Percentiles rank a stretch among this genome's conserved stretches.
These are phyloP conservation scores for Chaetodon trifascialis DNA, from an alignment of 2,113 vertebrate species.

Conservation along the genomic window DNA sequence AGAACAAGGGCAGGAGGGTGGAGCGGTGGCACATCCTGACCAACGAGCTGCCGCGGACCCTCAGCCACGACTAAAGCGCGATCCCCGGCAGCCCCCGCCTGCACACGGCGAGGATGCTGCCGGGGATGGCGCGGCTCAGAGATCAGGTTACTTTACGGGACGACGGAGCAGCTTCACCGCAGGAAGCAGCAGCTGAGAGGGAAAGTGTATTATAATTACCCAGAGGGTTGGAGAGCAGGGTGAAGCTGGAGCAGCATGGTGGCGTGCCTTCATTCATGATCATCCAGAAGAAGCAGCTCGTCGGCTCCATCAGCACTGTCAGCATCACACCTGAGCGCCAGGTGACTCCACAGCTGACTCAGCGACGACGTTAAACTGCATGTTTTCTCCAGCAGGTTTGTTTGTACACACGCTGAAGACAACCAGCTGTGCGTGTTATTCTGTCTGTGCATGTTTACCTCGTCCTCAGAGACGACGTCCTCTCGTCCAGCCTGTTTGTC, in stretches of 20 bases:
- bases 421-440: no score
- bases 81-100: no score
- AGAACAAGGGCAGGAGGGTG: constrained; percentile 82
- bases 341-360: neutral
- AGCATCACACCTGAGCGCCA: constrained; percentile 13
- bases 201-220: constrained; percentile 6
- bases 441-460: neutral
- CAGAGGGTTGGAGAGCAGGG: neutral
- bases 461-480: no score
- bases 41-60: constrained; percentile 87
- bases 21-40: constrained; percentile 91
- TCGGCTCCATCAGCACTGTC: neutral
- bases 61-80: constrained; percentile 81
- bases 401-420: no score
- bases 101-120: no score
- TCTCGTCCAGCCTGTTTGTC: no score
- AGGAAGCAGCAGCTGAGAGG: neutral
- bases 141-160: neutral
- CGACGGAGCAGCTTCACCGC: constrained; percentile 2
- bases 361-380: neutral
- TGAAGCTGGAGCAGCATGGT: neutral
- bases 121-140: neutral
- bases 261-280: constrained; percentile 48
- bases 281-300: neutral
- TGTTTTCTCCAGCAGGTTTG: neutral